phyloP scores from a whole-genome alignment of 2,888 invertebrate species.

The Chloromyia formosa region DNA sequence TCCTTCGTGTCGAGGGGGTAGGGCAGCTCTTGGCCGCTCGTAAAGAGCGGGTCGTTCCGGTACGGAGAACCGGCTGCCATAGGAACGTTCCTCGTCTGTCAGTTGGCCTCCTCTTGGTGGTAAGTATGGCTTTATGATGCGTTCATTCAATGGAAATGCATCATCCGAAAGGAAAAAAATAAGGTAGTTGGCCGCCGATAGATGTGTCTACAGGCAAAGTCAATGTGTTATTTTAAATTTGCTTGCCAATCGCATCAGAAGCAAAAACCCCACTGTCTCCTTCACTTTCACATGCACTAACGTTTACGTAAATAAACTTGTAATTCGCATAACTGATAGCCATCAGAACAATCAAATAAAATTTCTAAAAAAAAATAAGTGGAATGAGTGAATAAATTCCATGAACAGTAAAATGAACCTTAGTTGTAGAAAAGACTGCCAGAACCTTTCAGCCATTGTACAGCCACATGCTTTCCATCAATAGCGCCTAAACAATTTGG shows the following conservation, averaged over 20 bases:
- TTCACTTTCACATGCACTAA: neutral
- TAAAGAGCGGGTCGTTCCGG: too few relatives aligned
- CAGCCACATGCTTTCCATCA: constrained; percentile 9
- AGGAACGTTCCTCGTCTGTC: too few relatives aligned
- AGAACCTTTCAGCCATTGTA: neutral
- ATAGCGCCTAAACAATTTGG: constrained; percentile 10
- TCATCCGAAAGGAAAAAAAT: too few relatives aligned
- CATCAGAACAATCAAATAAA: neutral
- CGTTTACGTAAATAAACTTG: neutral
- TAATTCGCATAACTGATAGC: neutral
- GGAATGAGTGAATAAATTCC: neutral
- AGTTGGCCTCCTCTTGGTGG: too few relatives aligned
- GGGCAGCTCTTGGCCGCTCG: too few relatives aligned
- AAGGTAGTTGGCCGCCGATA: constrained; percentile 23
- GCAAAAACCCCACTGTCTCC: neutral
- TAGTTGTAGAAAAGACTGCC: constrained; percentile 15
- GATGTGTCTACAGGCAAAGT: neutral
- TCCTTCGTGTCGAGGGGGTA: too few relatives aligned
- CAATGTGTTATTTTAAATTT: neutral
- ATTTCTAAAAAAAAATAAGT: neutral
- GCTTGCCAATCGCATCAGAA: neutral
- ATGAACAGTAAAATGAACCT: neutral
- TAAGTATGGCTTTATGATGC: too few relatives aligned
- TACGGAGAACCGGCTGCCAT: too few relatives aligned
- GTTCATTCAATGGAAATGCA: too few relatives aligned